Evolutionary conservation across 2,888 invertebrate genomes (phyloP).

Genomic region (Lypha dubia): DNA sequence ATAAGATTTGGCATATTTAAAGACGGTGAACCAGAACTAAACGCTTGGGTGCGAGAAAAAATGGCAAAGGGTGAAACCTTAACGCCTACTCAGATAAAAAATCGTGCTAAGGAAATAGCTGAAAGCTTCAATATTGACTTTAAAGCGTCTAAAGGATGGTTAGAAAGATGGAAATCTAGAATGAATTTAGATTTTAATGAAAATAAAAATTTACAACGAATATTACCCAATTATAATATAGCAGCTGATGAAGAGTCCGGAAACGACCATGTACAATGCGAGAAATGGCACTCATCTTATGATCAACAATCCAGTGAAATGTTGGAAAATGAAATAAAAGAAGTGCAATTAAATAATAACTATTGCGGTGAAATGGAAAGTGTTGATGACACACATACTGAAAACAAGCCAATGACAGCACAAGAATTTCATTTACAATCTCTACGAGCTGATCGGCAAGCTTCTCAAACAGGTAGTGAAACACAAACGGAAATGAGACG

Average conservation of each 20-base stretch:
- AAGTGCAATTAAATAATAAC: slow-evolving; percentile 8
- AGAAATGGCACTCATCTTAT: slow-evolving; percentile 15
- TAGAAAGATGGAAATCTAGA: slow-evolving; percentile 66
- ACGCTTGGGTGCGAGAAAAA: slow-evolving; percentile 58
- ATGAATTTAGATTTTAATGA: slow-evolving; percentile 70
- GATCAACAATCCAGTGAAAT: slow-evolving; percentile 27
- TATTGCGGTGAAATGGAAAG: slow-evolving; percentile 13
- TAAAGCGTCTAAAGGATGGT: slow-evolving; percentile 66
- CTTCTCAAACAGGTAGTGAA: background rate
- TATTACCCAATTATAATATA: slow-evolving; percentile 46
- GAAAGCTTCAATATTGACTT: slow-evolving; percentile 64
- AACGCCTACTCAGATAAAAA: slow-evolving; percentile 58
- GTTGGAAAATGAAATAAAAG: slow-evolving; percentile 21
- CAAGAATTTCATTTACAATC: slow-evolving; percentile 56
- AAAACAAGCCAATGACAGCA: slow-evolving; percentile 32
- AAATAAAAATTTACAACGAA: slow-evolving; percentile 54
- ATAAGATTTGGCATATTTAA: slow-evolving; percentile 62
- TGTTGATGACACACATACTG: slow-evolving; percentile 2
- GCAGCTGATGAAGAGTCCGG: background rate
- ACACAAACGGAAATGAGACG: background rate
- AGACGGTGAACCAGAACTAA: slow-evolving; percentile 59
- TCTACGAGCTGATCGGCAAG: background rate
- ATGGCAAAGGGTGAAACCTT: slow-evolving; percentile 56
- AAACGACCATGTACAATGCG: background rate
- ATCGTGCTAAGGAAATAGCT: slow-evolving; percentile 62